phyloP scores from a whole-genome alignment of 2,797 vertebrate genomes.

The Oreortyx pictus region DNA sequence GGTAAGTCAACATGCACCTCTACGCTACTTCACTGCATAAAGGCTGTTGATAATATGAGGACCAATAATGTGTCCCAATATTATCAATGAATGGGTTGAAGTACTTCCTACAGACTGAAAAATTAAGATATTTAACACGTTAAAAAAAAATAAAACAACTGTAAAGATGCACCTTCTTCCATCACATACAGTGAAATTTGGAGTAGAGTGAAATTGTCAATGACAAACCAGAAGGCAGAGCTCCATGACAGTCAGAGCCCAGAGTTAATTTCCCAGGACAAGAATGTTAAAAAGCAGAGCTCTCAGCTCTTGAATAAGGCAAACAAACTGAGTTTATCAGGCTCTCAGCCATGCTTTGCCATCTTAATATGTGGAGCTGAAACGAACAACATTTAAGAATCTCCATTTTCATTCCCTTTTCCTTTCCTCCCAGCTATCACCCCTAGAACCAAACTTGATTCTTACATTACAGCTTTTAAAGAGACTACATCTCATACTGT shows the following conservation, averaged over 20 bases:
- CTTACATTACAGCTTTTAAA: not conserved
- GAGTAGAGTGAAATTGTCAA: not conserved
- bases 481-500: not conserved
- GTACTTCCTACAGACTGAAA: not conserved
- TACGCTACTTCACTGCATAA: not conserved
- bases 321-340: not conserved
- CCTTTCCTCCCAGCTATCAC: not conserved
- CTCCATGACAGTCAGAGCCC: not conserved
- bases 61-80: not conserved
- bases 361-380: not conserved
- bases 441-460: not conserved
- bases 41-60: not conserved
- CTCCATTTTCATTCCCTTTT: not conserved
- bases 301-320: not conserved
- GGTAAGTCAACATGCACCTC: not conserved
- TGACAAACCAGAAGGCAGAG: not conserved
- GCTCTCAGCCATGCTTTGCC: not conserved
- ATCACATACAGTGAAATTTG: not conserved
- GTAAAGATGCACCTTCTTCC: not conserved
- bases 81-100: not conserved
- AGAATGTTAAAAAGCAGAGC: not conserved
- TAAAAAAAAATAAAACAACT: not conserved
- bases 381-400: not conserved
- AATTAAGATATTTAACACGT: not conserved
- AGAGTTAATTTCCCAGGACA: not conserved